phyloP scores from a whole-genome alignment of 2,113 vertebrate species.

The Hystrix brachyura region DNA sequence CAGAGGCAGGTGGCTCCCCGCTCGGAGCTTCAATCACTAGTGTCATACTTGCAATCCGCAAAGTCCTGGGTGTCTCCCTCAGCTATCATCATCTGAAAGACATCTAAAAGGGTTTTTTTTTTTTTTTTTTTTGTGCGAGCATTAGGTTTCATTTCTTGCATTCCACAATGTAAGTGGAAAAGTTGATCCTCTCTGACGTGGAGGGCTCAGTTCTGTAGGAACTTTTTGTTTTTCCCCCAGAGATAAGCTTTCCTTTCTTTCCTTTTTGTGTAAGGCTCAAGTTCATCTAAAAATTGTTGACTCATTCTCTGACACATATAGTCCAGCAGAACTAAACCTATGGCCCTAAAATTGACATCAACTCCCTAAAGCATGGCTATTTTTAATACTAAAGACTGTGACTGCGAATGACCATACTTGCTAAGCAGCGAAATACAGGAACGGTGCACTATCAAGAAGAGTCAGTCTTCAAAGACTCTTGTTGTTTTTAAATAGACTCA shows the following conservation, averaged over 20 bases:
- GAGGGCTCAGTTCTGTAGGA: slow-evolving; percentile 64
- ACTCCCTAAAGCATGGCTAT: slow-evolving; percentile 43
- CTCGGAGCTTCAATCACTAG: slow-evolving; percentile 69
- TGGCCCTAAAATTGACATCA: slow-evolving; percentile 47
- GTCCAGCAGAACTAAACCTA: slow-evolving; percentile 40
- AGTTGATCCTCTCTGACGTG: slow-evolving; percentile 57
- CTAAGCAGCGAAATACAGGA: slow-evolving; percentile 30
- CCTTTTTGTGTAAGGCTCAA: slow-evolving; percentile 55
- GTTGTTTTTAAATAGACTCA: slow-evolving; percentile 75
- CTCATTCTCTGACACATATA: slow-evolving; percentile 65
- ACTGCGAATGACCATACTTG: slow-evolving; percentile 50
- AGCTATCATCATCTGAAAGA: slow-evolving; percentile 81
- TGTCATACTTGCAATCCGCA: slow-evolving; percentile 78
- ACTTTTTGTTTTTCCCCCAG: slow-evolving; percentile 69
- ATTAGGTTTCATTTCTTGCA: slow-evolving; percentile 78
- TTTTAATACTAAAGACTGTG: slow-evolving; percentile 53
- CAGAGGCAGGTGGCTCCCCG: slow-evolving; percentile 69
- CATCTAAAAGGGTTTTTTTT: slow-evolving; percentile 68
- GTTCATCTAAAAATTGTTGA: slow-evolving; percentile 40
- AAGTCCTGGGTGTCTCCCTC: slow-evolving; percentile 77
- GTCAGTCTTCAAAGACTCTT: slow-evolving; percentile 45
- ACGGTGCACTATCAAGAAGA: slow-evolving; percentile 41
- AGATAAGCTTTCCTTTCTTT: slow-evolving; percentile 61
- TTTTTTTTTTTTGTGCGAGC: slow-evolving; percentile 13
- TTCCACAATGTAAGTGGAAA: slow-evolving; percentile 72